Evolutionary conservation across 2,797 vertebrate genomes (phyloP).

Genomic region (Malurus splendens): DNA sequence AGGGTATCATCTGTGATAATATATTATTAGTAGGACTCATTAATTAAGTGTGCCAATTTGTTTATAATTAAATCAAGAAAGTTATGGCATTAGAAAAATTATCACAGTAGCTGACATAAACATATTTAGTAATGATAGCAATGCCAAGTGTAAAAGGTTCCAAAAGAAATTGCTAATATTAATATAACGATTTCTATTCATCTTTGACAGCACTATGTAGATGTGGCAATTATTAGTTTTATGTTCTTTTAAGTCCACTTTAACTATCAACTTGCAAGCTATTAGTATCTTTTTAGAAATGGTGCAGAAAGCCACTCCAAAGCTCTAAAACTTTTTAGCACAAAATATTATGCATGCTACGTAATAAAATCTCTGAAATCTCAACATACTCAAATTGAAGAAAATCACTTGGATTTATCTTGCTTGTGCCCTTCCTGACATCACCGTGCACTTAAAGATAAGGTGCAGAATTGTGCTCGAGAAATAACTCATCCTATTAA

Average conservation of each 20-base stretch:
- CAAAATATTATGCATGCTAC: background rate
- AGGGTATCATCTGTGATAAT: conserved; percentile 19
- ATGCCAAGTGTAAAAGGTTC: conserved; percentile 56
- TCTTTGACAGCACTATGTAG: conserved; percentile 37
- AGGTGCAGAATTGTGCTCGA: background rate
- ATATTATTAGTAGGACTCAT: conserved; percentile 16
- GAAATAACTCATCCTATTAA: background rate
- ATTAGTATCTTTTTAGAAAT: background rate
- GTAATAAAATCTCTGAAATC: background rate
- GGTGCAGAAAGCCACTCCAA: background rate
- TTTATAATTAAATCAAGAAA: conserved; percentile 67
- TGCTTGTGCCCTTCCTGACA: background rate
- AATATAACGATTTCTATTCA: conserved; percentile 14
- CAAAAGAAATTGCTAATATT: conserved; percentile 48
- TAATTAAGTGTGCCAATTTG: conserved; percentile 61
- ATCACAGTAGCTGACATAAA: conserved; percentile 57
- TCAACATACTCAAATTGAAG: background rate
- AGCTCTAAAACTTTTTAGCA: background rate
- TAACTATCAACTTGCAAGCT: background rate
- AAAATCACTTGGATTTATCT: background rate
- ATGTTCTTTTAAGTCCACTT: background rate
- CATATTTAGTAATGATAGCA: conserved; percentile 41
- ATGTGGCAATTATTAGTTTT: background rate
- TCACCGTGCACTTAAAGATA: background rate
- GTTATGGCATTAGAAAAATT: conserved; percentile 57